Percentiles rank a stretch among this genome's conserved stretches.
Evolutionary conservation across 2,888 invertebrate species (phyloP).

Genomic region (Monochamus alternatus): DNA sequence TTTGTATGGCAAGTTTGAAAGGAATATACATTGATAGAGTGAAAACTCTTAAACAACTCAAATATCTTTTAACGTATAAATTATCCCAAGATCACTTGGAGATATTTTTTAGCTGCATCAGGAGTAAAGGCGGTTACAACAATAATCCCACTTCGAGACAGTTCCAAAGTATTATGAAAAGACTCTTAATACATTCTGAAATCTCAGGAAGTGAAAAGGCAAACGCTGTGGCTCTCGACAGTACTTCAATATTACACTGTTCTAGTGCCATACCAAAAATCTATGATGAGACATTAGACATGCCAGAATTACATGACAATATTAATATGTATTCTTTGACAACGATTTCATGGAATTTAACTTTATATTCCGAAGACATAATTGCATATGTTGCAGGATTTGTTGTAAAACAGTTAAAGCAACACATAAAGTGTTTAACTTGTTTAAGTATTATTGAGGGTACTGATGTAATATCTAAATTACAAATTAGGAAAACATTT

Average conservation of each 20-base stretch:
- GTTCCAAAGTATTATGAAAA: constrained; percentile 34
- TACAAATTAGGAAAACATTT: constrained; percentile 43
- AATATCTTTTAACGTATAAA: constrained; percentile 39
- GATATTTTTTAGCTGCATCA: constrained; percentile 35
- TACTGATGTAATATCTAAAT: constrained; percentile 29
- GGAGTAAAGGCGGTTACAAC: constrained; percentile 39
- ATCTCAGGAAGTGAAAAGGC: constrained; percentile 30
- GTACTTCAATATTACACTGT: constrained; percentile 35
- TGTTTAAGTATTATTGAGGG: constrained; percentile 32
- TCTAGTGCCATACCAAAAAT: background rate
- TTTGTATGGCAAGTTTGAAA: constrained; percentile 40
- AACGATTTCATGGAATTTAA: constrained; percentile 35
- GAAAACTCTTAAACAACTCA: constrained; percentile 7
- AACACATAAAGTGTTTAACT: constrained; percentile 21
- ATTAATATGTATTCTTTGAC: background rate
- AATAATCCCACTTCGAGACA: constrained; percentile 41
- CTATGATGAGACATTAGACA: background rate
- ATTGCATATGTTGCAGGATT: constrained; percentile 44
- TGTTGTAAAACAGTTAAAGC: constrained; percentile 40
- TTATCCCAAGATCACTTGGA: constrained; percentile 39
- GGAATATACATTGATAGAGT: constrained; percentile 31
- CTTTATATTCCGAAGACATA: constrained; percentile 37
- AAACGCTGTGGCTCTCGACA: constrained; percentile 39
- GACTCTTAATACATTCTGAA: constrained; percentile 30
- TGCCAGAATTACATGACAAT: background rate